Base-by-base conservation (phyloP, 2,113 vertebrate genomes). In the Syrmaticus mikado region DNA sequence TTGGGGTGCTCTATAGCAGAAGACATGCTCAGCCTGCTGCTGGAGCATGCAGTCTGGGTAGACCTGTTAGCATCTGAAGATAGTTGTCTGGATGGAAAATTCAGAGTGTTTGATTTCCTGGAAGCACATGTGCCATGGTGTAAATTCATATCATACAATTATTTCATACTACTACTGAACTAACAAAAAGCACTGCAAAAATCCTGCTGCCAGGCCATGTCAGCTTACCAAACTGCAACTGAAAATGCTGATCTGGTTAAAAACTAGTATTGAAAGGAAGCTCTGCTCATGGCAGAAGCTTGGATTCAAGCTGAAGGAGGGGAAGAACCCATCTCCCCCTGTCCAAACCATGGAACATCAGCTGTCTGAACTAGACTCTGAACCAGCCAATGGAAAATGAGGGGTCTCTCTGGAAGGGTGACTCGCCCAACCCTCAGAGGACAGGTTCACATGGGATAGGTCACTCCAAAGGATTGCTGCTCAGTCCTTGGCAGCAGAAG, bases 51-150 rank as follows among this genome's bases (percentile, higher is more conserved):
- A 41, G 22, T 41, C 41, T 32, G 60, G 43, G 72, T 62, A 81
- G 71, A 61, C 81, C 78, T n/a, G 60, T 67, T 64, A 61, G 82
- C 62, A 25, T 79, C 41, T 25, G 36, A 88, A 78, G 79, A 72
- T 19, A 87, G 52, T 50, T 77, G 20, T 57, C 57, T 88, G 55
- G 61, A 41, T 88, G 72, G 48, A 40, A 72, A 91, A 84, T 68
- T 65, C 73, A 72, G 87, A 88, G 58, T 67, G 53, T 67, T 77
- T 86, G 32, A 73, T 77, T 52, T 93, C 41, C 73, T 93, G 79
- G 62, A 91, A 94, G 91, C 20, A 62, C 18, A n/a, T 6, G 80
- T 85, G 36, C 46, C 43, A 45, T 17, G 27, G 30, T 40, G 36
- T 65, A 85, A 70, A 88, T 90, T 92, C 24, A 19, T 46, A 87